Base-by-base conservation (phyloP, 2,888 invertebrate genomes). In the Rhogogaster chlorosoma region DNA sequence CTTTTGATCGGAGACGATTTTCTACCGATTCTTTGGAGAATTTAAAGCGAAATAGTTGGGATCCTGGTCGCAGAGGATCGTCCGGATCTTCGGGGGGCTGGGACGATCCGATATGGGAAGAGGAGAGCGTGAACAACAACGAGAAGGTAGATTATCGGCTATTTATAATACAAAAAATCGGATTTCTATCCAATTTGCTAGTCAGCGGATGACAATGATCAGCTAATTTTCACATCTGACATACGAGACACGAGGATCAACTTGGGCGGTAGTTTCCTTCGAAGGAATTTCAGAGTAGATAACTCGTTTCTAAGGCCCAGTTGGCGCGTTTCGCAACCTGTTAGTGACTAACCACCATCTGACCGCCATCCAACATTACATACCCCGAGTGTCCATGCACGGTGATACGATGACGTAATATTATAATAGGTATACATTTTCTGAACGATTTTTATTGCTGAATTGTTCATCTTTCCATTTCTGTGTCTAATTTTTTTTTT, bases 1-100 rank as follows among this genome's bases (percentile, higher is more conserved):
- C 94, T 77, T 93, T 94, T 67, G 93, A 92, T 73, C 91, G 92
- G 85, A 89, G 95, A 85, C 93, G 95, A 86, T 95, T 95, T 84
- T 97, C 97, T 0, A 96, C 96, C 57, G 97, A 97, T 92, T 97
- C 97, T 0, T 92, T 97, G 92, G 97, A 97, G 90, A 94, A 95
- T 86, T 91, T 93, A 77, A 95, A 96, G 94, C 95, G 96, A 87
- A 95, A 95, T 89, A 95, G 95, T 77, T 97, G 96, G 96, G 97
- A 97, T 89, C 94, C 95, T 1, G 95, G 95, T 84, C 94, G 96
- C 87, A 94, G 96, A 86, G 95, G 95, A 18, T 95, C 95, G 88
- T 95, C 95, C n/a, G 94, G 95, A 26, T 95, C 96, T 67, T 93
- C 95, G 90, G 94, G 94, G 86, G 94, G 95, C 90, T 95, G 94